Base-by-base conservation (phyloP, 2,888 invertebrate genomes). In the Pseudanteris insignis region DNA sequence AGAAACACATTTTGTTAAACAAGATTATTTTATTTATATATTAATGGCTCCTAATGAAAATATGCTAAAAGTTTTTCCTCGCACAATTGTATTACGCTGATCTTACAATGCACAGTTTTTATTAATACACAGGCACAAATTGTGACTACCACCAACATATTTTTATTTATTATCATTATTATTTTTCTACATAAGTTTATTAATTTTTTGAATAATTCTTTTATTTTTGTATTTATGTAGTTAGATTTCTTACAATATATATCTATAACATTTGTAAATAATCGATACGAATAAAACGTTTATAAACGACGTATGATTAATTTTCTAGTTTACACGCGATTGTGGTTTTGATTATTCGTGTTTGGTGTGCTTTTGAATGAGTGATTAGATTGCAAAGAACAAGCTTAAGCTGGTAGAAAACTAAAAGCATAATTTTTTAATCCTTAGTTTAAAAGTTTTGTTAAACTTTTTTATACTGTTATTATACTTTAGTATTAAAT, bases 61-160 rank as follows among this genome's bases (percentile, higher is more conserved):
- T n/a, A n/a, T n/a, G n/a, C n/a, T n/a, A n/a, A n/a, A n/a, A n/a
- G n/a, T n/a, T n/a, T n/a, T n/a, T n/a, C n/a, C n/a, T n/a, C n/a
- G n/a, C n/a, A n/a, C n/a, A n/a, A 21, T 7, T 21, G 21, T 21
- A 5, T 34, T 34, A 34, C 21, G 13, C 25, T 24, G 11, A 21
- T 34, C 8, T 36, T 9, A 9, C 15, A 6, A 18, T 18, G 40
- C 28, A 40, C 40, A 40, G 7, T 14, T 28, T 13, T 38, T 38
- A 5, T 9, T 11, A 2, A 28, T 4, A 33, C 13, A 46, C 12
- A 47, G 46, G 46, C 46, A 47, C 54, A 40, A 40, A 47, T 34
- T 55, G 55, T 55, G 55, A 53, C 30, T 41, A 55, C 55, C 55
- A 55, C 47, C 55, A 34, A 38, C 47, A 46, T 46, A 28, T 2